Conservation (phyloP, 1,140 invertebrate species). For the Thrips palmi region DNA sequence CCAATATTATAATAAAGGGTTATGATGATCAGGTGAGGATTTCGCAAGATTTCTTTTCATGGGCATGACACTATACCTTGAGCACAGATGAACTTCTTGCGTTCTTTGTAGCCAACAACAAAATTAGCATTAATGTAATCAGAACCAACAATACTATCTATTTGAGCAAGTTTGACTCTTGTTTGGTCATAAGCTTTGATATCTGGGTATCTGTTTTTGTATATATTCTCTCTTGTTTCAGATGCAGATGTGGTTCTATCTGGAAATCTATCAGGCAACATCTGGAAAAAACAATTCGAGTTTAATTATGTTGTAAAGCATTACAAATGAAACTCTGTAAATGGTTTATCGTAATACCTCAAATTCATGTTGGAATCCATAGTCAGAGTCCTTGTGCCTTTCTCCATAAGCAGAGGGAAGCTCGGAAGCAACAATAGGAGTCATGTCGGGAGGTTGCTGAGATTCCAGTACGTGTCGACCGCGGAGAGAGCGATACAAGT, state of each 20-base stretch:
- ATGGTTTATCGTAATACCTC: conserved; percentile 21
- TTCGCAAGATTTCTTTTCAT: neutral
- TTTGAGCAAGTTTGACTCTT: conserved; percentile 53
- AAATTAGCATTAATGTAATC: conserved; percentile 92
- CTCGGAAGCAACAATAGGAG: conserved; percentile 52
- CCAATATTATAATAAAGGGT: neutral
- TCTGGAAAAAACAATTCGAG: conserved; percentile 23
- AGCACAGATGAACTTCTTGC: conserved; percentile 87
- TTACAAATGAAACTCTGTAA: neutral
- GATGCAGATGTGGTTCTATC: conserved; percentile 73
- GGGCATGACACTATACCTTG: conserved; percentile 33
- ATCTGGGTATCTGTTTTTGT: conserved; percentile 75
- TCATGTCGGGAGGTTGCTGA: conserved; percentile 55
- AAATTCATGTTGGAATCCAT: conserved; percentile 75
- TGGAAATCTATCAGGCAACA: conserved; percentile 67
- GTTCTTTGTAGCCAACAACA: conserved; percentile 75
- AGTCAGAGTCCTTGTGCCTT: conserved; percentile 66
- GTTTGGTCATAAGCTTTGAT: conserved; percentile 89
- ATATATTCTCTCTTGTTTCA: conserved; percentile 69
- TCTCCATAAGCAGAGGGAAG: conserved; percentile 55
- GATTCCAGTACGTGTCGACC: conserved; percentile 44
- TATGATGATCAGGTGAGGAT: neutral
- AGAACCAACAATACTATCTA: conserved; percentile 55
- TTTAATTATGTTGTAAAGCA: neutral
- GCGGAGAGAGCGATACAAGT: conserved; percentile 37